Evolutionary conservation across 2,113 vertebrate genomes (phyloP).

Genomic region (Melanerpes formicivorus): DNA sequence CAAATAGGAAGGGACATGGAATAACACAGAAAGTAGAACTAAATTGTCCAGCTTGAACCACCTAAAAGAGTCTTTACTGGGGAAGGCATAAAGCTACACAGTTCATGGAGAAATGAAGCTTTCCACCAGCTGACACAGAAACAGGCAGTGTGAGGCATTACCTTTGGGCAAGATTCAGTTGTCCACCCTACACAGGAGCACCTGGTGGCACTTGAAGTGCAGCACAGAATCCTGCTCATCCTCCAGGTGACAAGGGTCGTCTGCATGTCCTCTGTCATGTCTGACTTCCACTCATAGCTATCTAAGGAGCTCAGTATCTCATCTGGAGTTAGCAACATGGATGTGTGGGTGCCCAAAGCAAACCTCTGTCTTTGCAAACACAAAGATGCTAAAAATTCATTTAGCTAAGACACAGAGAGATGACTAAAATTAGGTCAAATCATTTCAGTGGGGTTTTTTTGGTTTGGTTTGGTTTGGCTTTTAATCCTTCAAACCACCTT

Average conservation of each 20-base stretch:
- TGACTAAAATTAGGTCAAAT: background rate
- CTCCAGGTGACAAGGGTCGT: background rate
- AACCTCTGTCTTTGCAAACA: background rate
- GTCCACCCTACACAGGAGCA: background rate
- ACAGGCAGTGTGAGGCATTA: background rate
- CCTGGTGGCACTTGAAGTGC: background rate
- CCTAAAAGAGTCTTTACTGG: background rate
- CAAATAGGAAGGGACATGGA: background rate
- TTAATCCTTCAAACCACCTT: background rate
- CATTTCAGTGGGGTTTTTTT: background rate
- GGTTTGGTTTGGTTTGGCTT: background rate
- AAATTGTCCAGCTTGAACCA: background rate
- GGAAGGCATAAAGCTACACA: rapidly evolving
- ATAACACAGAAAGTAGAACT: background rate
- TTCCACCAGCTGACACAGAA: background rate
- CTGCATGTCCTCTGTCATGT: background rate
- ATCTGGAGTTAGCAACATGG: rapidly evolving
- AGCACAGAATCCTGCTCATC: background rate
- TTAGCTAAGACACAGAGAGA: background rate
- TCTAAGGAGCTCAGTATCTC: background rate
- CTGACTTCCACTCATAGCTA: background rate
- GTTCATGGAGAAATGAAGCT: background rate
- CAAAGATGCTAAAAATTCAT: background rate
- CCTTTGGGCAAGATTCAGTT: background rate
- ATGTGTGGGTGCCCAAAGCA: background rate